These are phyloP conservation scores for Abramis brama DNA, from an alignment of 2,113 vertebrate species.

Conservation along the genomic window DNA sequence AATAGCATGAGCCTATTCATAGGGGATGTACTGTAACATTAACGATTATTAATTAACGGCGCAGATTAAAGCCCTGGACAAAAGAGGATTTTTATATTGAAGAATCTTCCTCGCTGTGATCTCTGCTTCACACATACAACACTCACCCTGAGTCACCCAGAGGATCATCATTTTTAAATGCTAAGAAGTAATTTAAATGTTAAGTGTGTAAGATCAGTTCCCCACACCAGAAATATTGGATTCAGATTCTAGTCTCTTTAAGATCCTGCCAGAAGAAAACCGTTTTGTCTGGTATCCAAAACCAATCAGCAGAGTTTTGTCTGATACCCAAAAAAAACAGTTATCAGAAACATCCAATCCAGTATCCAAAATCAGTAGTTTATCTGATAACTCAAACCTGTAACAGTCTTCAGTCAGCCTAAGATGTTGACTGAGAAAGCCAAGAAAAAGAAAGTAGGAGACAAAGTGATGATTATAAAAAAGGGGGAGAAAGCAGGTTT, in stretches of 20 bases:
- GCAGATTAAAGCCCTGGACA: background rate
- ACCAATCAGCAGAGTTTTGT: background rate
- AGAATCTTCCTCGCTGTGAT: slow-evolving; percentile 25
- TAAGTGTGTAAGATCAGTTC: slow-evolving; percentile 13
- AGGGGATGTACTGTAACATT: slow-evolving; percentile 9
- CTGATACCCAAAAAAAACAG: background rate
- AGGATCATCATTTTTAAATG: background rate
- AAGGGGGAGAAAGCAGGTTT: too few relatives aligned
- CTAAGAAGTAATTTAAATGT: slow-evolving; percentile 3
- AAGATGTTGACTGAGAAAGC: too few relatives aligned
- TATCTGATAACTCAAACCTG: too few relatives aligned
- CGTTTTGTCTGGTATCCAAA: background rate
- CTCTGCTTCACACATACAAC: background rate
- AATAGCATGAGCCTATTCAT: slow-evolving; percentile 23
- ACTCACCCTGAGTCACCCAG: background rate
- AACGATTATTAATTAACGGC: slow-evolving; percentile 27
- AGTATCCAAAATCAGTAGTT: too few relatives aligned
- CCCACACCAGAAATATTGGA: background rate
- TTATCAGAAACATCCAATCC: too few relatives aligned
- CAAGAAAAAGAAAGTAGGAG: too few relatives aligned
- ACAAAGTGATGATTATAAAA: too few relatives aligned
- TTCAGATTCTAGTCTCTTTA: background rate
- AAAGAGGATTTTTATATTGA: slow-evolving; percentile 9
- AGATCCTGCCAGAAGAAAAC: background rate
- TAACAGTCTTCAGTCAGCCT: too few relatives aligned